phyloP scores from a whole-genome alignment of 2,113 vertebrate genomes.

The Accipiter virgatus region DNA sequence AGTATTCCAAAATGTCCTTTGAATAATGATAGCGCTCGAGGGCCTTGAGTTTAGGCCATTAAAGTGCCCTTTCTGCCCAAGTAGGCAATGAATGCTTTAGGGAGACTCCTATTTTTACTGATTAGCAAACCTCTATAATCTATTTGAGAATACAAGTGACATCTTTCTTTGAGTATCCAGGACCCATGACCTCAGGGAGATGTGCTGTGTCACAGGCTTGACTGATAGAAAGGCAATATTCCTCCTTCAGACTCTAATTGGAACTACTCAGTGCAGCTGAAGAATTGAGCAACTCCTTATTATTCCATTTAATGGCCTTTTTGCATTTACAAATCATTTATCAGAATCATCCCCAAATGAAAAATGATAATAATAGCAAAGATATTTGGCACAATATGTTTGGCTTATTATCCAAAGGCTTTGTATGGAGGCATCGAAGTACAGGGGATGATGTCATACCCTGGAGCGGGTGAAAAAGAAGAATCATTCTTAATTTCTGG shows the following conservation, averaged over 20 bases:
- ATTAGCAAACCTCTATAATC: constrained; percentile 62
- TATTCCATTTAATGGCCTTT: constrained; percentile 62
- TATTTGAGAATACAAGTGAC: constrained; percentile 59
- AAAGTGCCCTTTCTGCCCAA: constrained; percentile 60
- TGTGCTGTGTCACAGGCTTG: constrained; percentile 65
- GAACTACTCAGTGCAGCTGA: constrained; percentile 58
- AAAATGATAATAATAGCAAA: constrained; percentile 60
- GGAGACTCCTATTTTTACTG: constrained; percentile 48
- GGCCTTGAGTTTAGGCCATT: constrained; percentile 46
- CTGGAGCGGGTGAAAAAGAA: constrained; percentile 54
- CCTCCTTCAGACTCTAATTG: constrained; percentile 70
- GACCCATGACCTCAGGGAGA: constrained; percentile 59
- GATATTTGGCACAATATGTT: constrained; percentile 65
- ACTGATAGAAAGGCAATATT: constrained; percentile 70
- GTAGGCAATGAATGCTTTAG: constrained; percentile 30
- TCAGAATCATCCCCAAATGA: constrained; percentile 62
- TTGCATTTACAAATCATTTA: constrained; percentile 69
- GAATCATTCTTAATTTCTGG: constrained; percentile 71
- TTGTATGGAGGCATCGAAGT: constrained; percentile 38
- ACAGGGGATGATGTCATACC: constrained; percentile 74
- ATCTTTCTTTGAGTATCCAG: constrained; percentile 60
- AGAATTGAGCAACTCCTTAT: constrained; percentile 61
- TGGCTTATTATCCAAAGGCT: constrained; percentile 47
- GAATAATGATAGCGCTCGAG: constrained; percentile 39
- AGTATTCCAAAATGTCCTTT: constrained; percentile 58